phyloP scores from a whole-genome alignment of 30 jellyfish, hydroid and myxozoan species.

The Rhopilema esculentum region DNA sequence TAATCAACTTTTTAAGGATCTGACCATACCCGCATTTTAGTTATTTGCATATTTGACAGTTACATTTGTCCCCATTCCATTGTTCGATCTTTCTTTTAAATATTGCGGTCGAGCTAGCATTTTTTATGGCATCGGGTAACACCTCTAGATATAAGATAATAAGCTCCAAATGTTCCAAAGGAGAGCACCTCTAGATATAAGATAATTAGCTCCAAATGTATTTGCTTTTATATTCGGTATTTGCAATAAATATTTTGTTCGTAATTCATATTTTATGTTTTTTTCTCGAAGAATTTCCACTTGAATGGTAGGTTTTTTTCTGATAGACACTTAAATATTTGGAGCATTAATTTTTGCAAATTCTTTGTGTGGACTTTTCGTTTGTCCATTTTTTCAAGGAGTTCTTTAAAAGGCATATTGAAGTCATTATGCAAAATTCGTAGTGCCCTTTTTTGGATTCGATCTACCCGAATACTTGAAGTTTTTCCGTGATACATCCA shows the following conservation, averaged over 20 bases:
- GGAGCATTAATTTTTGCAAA: constrained; percentile 42
- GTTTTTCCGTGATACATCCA: constrained; percentile 65
- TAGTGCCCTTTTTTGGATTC: constrained; percentile 48
- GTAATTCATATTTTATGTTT: constrained; percentile 14
- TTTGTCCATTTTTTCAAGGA: constrained; percentile 34
- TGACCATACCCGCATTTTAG: neutral
- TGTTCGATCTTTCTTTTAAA: constrained; percentile 43
- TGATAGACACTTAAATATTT: constrained; percentile 26
- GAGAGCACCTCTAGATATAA: constrained; percentile 50
- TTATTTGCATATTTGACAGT: constrained; percentile 35
- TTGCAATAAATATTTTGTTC: constrained; percentile 40
- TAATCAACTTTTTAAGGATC: neutral
- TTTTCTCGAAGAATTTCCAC: constrained; percentile 39
- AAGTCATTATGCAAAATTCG: constrained; percentile 35
- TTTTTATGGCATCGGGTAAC: constrained; percentile 30
- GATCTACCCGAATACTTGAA: constrained; percentile 30
- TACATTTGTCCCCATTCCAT: constrained; percentile 61
- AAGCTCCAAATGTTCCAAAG: constrained; percentile 60
- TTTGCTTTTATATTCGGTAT: constrained; percentile 19
- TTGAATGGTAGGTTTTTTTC: constrained; percentile 34
- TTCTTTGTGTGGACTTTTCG: constrained; percentile 28
- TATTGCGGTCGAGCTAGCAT: neutral
- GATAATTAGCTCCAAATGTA: constrained; percentile 20
- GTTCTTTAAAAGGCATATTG: constrained; percentile 24
- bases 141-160: too few species aligned